phyloP scores from a whole-genome alignment of 92 coral and sea anemone species.

The Siderastrea siderea region DNA sequence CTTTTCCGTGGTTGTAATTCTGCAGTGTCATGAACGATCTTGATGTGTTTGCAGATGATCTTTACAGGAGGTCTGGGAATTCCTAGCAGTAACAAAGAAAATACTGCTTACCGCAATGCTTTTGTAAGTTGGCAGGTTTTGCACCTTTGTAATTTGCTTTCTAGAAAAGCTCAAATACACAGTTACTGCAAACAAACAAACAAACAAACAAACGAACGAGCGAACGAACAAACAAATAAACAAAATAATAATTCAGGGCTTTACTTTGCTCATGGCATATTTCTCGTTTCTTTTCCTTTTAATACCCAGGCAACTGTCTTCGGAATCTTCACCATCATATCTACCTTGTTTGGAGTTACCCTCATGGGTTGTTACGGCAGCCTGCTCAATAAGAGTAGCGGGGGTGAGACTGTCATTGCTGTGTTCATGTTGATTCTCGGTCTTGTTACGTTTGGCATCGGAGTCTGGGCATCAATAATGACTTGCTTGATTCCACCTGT shows the following conservation, averaged over 20 bases:
- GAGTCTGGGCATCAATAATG: neutral
- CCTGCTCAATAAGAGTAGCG: no score
- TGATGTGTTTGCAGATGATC: neutral
- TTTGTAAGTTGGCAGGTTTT: slow-evolving; percentile 1
- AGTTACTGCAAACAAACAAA: no score
- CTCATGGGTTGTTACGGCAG: neutral
- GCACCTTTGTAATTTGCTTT: no score
- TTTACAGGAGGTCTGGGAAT: slow-evolving; percentile 7
- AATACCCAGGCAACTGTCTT: neutral
- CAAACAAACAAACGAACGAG: no score
- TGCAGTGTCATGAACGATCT: no score
- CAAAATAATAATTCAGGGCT: no score
- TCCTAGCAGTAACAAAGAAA: neutral
- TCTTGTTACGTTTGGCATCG: neutral
- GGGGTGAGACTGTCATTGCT: neutral
- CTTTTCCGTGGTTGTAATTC: no score
- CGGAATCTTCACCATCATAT: neutral
- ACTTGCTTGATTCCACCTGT: neutral
- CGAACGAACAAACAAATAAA: no score
- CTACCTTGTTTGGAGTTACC: neutral
- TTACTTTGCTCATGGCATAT: neutral
- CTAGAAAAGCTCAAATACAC: no score
- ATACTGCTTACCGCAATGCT: neutral
- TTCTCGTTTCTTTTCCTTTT: neutral
- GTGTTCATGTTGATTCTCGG: neutral